A percentile compares a stretch with the other conserved stretches of the same genome.
Evolutionary conservation across 2,797 vertebrate genomes (phyloP).

Genomic region (Phalanger gymnotis): DNA sequence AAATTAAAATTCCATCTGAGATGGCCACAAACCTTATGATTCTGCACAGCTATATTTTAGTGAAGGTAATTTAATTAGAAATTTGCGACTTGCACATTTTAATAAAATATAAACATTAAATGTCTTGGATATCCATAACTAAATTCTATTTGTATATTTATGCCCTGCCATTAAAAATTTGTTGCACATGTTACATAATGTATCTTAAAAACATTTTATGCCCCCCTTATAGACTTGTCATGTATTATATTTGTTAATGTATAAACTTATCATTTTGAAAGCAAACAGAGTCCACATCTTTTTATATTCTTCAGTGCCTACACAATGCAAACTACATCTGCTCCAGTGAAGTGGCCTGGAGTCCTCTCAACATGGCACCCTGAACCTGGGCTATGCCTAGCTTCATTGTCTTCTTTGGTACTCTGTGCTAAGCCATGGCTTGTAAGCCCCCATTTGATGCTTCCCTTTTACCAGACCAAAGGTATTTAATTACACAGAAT

Average conservation of each 20-base stretch:
- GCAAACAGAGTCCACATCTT: not conserved
- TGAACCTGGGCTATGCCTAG: not conserved
- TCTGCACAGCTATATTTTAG: constrained; percentile 95
- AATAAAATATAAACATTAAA: not conserved
- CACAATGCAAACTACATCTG: not conserved
- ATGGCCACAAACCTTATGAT: constrained; percentile 97
- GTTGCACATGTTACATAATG: not conserved
- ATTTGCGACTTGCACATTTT: not conserved
- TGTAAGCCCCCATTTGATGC: not conserved
- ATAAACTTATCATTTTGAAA: not conserved
- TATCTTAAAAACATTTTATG: not conserved
- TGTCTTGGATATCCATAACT: not conserved
- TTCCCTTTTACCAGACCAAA: not conserved
- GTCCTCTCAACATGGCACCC: not conserved
- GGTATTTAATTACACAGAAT: not conserved
- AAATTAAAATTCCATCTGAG: constrained; percentile 94
- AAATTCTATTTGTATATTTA: not conserved
- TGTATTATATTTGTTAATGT: not conserved
- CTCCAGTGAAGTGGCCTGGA: not conserved
- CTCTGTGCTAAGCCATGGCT: not conserved
- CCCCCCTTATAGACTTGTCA: not conserved
- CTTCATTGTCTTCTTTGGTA: not conserved
- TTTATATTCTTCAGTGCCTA: not conserved
- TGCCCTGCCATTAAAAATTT: not conserved
- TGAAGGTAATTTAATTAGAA: constrained; percentile 86